phyloP scores from a whole-genome alignment of 2,113 vertebrate genomes.

The Limnothrissa miodon region DNA sequence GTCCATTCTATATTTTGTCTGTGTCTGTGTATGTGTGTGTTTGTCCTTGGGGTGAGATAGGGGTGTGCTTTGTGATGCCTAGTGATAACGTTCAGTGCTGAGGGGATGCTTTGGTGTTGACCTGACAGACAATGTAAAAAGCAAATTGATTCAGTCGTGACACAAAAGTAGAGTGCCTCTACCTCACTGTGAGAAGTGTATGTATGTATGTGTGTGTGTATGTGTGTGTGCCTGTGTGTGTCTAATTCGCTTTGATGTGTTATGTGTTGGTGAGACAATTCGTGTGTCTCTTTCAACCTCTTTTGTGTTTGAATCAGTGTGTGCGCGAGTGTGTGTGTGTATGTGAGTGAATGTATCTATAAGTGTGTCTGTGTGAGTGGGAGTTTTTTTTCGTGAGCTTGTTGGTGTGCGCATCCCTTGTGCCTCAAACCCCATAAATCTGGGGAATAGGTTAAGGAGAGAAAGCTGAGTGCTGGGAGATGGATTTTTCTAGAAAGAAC shows the following conservation, averaged over 20 bases:
- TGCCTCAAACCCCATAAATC: background rate
- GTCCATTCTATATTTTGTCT: background rate
- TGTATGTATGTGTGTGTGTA: background rate
- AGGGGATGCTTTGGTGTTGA: conserved; percentile 14
- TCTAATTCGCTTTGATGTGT: background rate
- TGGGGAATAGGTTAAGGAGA: background rate
- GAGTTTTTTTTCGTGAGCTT: background rate
- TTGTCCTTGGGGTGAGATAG: background rate
- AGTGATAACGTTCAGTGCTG: conserved; percentile 16
- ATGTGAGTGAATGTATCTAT: background rate
- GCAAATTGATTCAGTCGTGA: conserved; percentile 9
- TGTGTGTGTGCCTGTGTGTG: background rate
- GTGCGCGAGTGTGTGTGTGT: background rate
- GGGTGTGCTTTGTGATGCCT: background rate
- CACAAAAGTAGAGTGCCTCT: background rate
- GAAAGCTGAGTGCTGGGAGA: conserved; percentile 1
- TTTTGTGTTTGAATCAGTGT: background rate
- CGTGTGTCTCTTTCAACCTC: background rate
- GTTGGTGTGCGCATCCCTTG: background rate
- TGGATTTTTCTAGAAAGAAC: conserved; percentile 6
- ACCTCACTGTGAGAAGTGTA: background rate
- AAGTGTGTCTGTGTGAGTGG: background rate
- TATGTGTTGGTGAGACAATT: background rate
- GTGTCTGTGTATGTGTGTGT: background rate
- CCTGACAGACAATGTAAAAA: conserved; percentile 12